These are phyloP conservation scores for Takifugu ocellatus DNA, from an alignment of 2,797 vertebrate genomes.

Conservation along the genomic window DNA sequence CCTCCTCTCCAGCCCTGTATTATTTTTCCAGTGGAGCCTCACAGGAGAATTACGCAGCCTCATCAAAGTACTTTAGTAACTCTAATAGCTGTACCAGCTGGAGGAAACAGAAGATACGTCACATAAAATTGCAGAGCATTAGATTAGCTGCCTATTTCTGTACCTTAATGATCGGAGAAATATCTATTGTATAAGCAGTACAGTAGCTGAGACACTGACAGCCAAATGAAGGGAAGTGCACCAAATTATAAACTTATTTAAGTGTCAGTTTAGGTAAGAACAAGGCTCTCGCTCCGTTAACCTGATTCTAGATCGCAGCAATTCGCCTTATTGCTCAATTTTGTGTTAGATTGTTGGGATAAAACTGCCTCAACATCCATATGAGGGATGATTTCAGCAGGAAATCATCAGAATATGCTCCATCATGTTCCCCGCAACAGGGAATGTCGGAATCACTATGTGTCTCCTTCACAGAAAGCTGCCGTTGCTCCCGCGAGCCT, in stretches of 20 bases:
- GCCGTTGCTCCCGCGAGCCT: conserved; percentile 21
- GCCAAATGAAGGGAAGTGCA: too few relatives aligned
- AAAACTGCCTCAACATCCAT: too few relatives aligned
- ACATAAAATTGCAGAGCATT: conserved; percentile 72
- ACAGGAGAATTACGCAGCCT: conserved; percentile 52
- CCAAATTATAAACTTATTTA: too few relatives aligned
- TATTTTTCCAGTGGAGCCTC: conserved; percentile 56
- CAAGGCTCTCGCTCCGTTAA: too few relatives aligned
- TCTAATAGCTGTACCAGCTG: conserved; percentile 65
- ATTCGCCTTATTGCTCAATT: too few relatives aligned
- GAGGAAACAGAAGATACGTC: conserved; percentile 67
- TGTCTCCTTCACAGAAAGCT: conserved; percentile 31
- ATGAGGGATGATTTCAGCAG: too few relatives aligned
- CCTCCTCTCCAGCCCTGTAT: conserved; percentile 36
- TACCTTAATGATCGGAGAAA: conserved; percentile 60
- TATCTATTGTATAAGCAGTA: conserved; percentile 47
- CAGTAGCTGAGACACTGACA: background rate
- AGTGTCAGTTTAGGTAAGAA: too few relatives aligned
- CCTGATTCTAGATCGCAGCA: too few relatives aligned
- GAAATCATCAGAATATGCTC: too few relatives aligned
- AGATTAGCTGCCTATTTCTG: conserved; percentile 72
- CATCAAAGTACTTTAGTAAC: conserved; percentile 48
- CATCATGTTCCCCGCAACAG: too few relatives aligned
- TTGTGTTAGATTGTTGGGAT: too few relatives aligned
- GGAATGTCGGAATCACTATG: too few relatives aligned